These are phyloP conservation scores for Rhabdomys pumilio DNA, from an alignment of 2,797 vertebrate species.

Conservation along the genomic window DNA sequence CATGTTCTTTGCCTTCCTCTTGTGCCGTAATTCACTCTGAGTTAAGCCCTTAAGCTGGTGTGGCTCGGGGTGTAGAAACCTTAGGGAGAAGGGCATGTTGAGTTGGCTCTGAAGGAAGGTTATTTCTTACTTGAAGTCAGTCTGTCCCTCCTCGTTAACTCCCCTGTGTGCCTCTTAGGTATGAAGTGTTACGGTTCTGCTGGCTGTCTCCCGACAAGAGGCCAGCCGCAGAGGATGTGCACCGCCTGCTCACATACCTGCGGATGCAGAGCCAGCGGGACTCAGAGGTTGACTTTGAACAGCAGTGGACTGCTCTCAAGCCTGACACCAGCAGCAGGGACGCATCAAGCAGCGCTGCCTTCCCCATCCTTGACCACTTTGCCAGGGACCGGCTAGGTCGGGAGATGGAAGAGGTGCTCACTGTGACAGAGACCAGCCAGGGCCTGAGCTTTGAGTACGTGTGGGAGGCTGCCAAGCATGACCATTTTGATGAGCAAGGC, in stretches of 20 bases:
- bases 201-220: constrained; percentile 97
- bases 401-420: constrained; percentile 98
- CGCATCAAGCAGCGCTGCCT: constrained; percentile 93
- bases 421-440: constrained; percentile 98
- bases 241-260: constrained; percentile 96
- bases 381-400: constrained; percentile 93
- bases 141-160: neutral
- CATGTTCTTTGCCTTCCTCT: neutral
- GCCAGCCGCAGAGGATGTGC: constrained; percentile 97
- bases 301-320: constrained; percentile 98
- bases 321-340: constrained; percentile 93
- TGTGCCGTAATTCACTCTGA: neutral
- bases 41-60: neutral
- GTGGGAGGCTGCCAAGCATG: constrained; percentile 98
- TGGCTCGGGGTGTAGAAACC: neutral
- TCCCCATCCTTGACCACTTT: constrained; percentile 97
- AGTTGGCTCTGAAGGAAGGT: neutral
- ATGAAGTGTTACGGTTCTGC: constrained; percentile 98
- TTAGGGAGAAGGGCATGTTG: neutral
- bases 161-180: constrained; percentile 89
- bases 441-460: constrained; percentile 99
- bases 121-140: neutral
- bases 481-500: constrained; percentile 93
- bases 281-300: constrained; percentile 96
- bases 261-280: constrained; percentile 98